These are phyloP conservation scores for Lepus oiostolus DNA, from an alignment of 2,797 vertebrate species.

Conservation along the genomic window DNA sequence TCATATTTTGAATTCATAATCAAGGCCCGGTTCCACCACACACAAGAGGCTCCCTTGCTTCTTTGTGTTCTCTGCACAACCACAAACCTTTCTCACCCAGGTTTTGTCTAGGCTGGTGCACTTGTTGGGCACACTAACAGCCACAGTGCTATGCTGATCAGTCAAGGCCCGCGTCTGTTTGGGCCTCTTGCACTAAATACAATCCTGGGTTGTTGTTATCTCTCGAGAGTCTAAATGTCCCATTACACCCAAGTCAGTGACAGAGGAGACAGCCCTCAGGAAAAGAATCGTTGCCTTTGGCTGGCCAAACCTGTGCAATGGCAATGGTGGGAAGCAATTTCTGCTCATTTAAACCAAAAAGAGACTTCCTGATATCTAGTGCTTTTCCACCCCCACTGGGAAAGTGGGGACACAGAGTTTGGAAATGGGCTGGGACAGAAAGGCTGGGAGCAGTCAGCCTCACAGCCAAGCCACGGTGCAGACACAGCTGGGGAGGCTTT, in stretches of 20 bases:
- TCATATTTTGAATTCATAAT: neutral
- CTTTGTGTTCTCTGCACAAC: neutral
- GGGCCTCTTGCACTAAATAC: neutral
- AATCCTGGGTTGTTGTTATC: neutral
- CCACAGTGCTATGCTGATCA: neutral
- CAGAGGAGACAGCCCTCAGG: neutral
- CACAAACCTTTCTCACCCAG: neutral
- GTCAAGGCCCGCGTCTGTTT: neutral
- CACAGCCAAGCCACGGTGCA: neutral
- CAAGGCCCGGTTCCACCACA: neutral
- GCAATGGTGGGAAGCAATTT: neutral
- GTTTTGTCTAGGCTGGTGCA: neutral
- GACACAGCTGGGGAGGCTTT: neutral
- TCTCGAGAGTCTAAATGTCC: neutral
- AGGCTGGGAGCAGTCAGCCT: neutral
- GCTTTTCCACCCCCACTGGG: neutral
- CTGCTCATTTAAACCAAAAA: conserved; percentile 31
- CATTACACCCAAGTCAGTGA: neutral
- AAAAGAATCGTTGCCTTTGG: neutral
- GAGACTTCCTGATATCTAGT: neutral
- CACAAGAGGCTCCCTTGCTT: neutral
- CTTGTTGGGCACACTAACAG: neutral
- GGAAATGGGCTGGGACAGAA: conserved; percentile 6
- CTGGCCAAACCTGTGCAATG: neutral
- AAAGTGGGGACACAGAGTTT: neutral